phyloP scores from a whole-genome alignment of 2,888 invertebrate genomes.

The Clostera curtula region DNA sequence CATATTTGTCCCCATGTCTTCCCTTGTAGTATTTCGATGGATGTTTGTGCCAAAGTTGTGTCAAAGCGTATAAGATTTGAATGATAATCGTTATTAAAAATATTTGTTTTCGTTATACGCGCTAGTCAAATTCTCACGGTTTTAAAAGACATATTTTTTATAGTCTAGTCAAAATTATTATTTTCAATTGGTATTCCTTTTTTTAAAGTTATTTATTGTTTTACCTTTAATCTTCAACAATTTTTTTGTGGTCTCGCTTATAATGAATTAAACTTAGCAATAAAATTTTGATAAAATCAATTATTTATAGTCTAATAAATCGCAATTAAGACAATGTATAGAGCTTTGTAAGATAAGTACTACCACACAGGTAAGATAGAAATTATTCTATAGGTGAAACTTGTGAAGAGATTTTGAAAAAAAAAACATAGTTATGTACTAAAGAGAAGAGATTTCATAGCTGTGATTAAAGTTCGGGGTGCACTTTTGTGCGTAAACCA shows the following conservation, averaged over 20 bases:
- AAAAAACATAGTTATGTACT: constrained; percentile 46
- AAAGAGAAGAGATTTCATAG: constrained; percentile 68
- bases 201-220: constrained; percentile 36
- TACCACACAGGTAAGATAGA: constrained; percentile 68
- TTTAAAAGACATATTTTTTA: constrained; percentile 42
- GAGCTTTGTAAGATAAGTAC: constrained; percentile 72
- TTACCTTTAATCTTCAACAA: constrained; percentile 40
- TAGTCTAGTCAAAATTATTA: constrained; percentile 68
- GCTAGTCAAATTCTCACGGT: constrained; percentile 69
- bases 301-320: constrained; percentile 68
- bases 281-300: constrained; percentile 72
- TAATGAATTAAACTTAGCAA: constrained; percentile 57
- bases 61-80: constrained; percentile 38
- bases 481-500: constrained; percentile 66
- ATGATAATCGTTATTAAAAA: constrained; percentile 22
- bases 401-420: constrained; percentile 41
- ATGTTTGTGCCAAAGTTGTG: constrained; percentile 69
- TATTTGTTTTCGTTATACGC: constrained; percentile 35
- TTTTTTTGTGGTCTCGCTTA: constrained; percentile 55
- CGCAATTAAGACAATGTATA: constrained; percentile 72
- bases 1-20: constrained; percentile 60
- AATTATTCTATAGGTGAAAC: constrained; percentile 52
- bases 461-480: constrained; percentile 64
- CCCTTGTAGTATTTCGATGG: constrained; percentile 66
- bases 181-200: constrained; percentile 42